A percentile compares a stretch with the other conserved stretches of the same genome.
Conservation (phyloP, 2,888 invertebrate species). For the Oscheius sp. region DNA sequence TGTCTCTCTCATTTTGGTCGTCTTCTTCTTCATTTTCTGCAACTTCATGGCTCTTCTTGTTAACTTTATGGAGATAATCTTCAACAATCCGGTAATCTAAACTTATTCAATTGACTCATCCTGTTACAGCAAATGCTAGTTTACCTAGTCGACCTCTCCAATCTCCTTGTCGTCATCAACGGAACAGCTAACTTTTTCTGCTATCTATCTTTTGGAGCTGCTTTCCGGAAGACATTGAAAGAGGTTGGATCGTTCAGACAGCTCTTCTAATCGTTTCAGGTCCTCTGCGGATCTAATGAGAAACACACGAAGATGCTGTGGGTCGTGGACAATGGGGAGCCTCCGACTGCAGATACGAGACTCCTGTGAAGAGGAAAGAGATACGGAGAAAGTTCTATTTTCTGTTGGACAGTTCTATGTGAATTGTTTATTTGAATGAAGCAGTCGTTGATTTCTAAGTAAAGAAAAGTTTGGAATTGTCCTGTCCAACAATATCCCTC, state of each 20-base stretch:
- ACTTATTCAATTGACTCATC: not conserved
- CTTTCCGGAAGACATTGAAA: conserved; percentile 64
- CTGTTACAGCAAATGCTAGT: conserved; percentile 61
- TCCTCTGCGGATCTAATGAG: conserved; percentile 23
- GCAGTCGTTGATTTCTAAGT: not conserved
- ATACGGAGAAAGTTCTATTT: not conserved
- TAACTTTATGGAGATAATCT: conserved; percentile 71
- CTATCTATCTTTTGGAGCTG: conserved; percentile 68
- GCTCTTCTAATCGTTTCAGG: not conserved
- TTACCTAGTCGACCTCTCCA: conserved; percentile 71
- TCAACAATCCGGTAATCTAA: conserved; percentile 62
- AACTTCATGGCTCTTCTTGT: conserved; percentile 71
- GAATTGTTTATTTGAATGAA: not conserved
- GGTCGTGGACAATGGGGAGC: conserved; percentile 15
- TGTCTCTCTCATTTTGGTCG: conserved; percentile 69
- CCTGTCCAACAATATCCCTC: not conserved
- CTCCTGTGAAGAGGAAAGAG: not conserved
- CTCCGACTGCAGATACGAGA: conserved; percentile 7
- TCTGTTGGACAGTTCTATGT: too few relatives aligned
- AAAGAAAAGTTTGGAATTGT: not conserved
- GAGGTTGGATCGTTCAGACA: conserved; percentile 38
- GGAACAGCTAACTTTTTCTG: conserved; percentile 72
- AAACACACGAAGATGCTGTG: conserved; percentile 22
- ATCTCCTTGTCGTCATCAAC: conserved; percentile 71
- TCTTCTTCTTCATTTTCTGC: conserved; percentile 73